These are phyloP conservation scores for Notarius lentiginosus DNA, from an alignment of 2,113 vertebrate species.

Conservation along the genomic window DNA sequence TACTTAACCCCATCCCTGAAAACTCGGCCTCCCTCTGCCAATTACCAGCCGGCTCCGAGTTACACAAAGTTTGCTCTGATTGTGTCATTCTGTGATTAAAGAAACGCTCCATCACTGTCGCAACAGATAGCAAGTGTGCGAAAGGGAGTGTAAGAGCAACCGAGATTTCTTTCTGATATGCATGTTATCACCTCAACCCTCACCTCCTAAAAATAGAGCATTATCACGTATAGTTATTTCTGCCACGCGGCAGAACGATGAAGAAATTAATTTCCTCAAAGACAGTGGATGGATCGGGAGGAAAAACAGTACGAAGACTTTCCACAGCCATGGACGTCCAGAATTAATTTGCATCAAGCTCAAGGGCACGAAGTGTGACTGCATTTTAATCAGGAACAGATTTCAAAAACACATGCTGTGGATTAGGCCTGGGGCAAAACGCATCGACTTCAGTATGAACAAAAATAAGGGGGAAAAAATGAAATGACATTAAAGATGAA, in stretches of 20 bases:
- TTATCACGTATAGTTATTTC: conserved; percentile 58
- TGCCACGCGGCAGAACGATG: conserved; percentile 52
- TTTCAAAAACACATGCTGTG: conserved; percentile 42
- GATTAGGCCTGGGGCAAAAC: conserved; percentile 26
- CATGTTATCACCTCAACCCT: too few relatives aligned
- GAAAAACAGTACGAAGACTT: conserved; percentile 51
- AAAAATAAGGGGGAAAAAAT: background rate
- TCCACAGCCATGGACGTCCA: conserved; percentile 47
- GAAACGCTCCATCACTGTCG: background rate
- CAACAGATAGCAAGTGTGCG: background rate
- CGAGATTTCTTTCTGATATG: background rate
- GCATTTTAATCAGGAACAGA: conserved; percentile 46
- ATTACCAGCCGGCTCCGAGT: conserved; percentile 34
- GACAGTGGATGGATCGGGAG: conserved; percentile 46
- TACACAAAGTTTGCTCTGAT: conserved; percentile 33
- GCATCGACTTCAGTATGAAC: background rate
- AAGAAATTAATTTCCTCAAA: conserved; percentile 61
- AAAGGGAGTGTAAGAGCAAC: background rate
- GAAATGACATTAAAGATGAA: background rate
- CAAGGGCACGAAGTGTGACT: conserved; percentile 30
- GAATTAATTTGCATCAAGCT: conserved; percentile 60
- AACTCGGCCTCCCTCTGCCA: conserved; percentile 40
- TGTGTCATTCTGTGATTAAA: conserved; percentile 42
- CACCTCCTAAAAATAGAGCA: conserved; percentile 34
- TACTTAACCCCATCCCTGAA: conserved; percentile 30